Evolutionary conservation across 2,113 vertebrate species (phyloP).

Genomic region (Protomyctophum bolini): DNA sequence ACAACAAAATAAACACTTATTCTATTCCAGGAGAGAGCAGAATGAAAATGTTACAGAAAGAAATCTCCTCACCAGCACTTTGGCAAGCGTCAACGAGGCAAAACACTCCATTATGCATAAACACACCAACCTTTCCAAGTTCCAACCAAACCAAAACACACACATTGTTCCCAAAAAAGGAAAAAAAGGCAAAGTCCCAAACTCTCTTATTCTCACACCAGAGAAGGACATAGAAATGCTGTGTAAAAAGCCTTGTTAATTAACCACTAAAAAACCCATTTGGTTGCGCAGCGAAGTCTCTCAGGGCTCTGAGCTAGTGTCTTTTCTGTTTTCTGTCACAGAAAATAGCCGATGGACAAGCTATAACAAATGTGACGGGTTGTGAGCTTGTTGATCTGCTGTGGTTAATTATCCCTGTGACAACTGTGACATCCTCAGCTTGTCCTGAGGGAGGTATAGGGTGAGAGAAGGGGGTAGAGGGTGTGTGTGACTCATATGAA

Average conservation of each 20-base stretch:
- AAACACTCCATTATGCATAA: slow-evolving; percentile 45
- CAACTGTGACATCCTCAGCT: slow-evolving; percentile 37
- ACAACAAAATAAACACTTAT: slow-evolving; percentile 34
- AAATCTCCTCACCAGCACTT: slow-evolving; percentile 36
- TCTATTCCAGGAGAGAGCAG: slow-evolving; percentile 44
- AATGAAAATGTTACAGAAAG: background rate
- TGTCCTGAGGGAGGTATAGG: slow-evolving; percentile 31
- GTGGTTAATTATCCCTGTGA: slow-evolving; percentile 60
- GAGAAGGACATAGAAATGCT: too few species aligned
- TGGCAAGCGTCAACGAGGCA: slow-evolving; percentile 50
- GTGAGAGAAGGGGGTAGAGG: slow-evolving; percentile 30
- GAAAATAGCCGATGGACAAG: too few species aligned
- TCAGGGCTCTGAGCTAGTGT: too few species aligned
- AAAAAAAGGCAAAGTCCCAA: slow-evolving; percentile 59
- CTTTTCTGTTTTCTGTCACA: too few species aligned
- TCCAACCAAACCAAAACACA: slow-evolving; percentile 46
- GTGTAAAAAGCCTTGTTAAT: too few species aligned
- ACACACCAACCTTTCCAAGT: slow-evolving; percentile 55
- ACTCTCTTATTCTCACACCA: slow-evolving; percentile 11
- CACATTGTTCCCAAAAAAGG: slow-evolving; percentile 6
- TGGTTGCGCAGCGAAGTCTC: too few species aligned
- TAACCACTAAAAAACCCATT: too few species aligned
- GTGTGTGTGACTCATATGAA: slow-evolving; percentile 5
- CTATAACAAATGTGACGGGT: slow-evolving; percentile 41
- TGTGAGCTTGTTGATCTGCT: slow-evolving; percentile 46